Conservation (phyloP, 2,888 invertebrate species). For the Aleiodes alternator region DNA sequence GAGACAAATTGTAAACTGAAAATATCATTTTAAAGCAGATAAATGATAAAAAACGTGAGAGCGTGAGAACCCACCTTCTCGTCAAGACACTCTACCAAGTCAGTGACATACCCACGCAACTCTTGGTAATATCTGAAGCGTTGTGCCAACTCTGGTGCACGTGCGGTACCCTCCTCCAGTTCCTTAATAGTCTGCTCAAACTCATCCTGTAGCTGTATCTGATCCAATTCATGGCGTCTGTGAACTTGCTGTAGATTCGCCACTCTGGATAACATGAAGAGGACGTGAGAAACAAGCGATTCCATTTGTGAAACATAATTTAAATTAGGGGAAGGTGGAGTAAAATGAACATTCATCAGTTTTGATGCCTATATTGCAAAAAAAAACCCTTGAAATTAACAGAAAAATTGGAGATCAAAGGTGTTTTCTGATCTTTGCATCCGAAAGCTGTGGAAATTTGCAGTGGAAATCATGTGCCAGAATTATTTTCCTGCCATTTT, state of each 20-base stretch:
- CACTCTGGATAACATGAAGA: slow-evolving; percentile 74
- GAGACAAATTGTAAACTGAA: not conserved
- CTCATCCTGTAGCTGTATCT: slow-evolving; percentile 76
- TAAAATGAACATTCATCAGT: too few relatives aligned
- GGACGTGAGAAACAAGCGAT: not conserved
- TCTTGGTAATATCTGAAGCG: slow-evolving; percentile 97
- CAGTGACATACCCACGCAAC: slow-evolving; percentile 94
- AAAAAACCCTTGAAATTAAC: not conserved
- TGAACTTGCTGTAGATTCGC: slow-evolving; percentile 79
- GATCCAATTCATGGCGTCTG: slow-evolving; percentile 77
- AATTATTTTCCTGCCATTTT: too few relatives aligned
- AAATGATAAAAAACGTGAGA: slow-evolving; percentile 68
- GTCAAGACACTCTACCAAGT: slow-evolving; percentile 97
- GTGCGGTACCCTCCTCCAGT: slow-evolving; percentile 78
- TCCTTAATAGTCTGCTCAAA: slow-evolving; percentile 73
- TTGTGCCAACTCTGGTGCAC: slow-evolving; percentile 83
- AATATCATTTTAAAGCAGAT: slow-evolving; percentile 38
- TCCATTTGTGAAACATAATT: not conserved
- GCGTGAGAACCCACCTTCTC: slow-evolving; percentile 87
- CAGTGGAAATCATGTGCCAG: too few relatives aligned
- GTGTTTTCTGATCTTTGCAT: not conserved
- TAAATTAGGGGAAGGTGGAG: not conserved
- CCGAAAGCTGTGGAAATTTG: too few relatives aligned
- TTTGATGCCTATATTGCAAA: not conserved
- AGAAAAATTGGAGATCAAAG: not conserved